Evolutionary conservation across 2,113 vertebrate species (phyloP), one percentile per base, ranked within the genome.

Genomic region (Rhodinocichla rosea): DNA sequence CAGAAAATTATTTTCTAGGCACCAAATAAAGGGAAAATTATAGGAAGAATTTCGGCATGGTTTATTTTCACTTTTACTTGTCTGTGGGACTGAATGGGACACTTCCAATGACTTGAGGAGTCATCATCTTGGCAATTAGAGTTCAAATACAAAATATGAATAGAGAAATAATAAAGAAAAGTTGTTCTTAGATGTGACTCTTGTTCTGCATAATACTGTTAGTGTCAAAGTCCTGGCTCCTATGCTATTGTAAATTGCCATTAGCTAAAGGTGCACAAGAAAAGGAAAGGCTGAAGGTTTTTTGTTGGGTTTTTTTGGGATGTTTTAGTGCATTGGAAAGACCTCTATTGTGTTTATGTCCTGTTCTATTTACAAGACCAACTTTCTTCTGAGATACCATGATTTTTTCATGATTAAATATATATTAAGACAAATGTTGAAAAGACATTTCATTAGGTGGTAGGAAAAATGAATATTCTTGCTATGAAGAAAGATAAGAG

Each of bases 41-140:
- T 40, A 81, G 52, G 14, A 90, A 59, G 35, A 71, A 21, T 75
- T 95, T 78, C 60, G 53, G 1, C 9, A 22, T 80, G 18, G 26
- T 92, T 91, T 94, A 67, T 81, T 95, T 94, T 86, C 26, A 9
- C 33, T 96, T 90, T 94, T 96, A 77, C 92, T 95, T 97, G 33
- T 44, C 78, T 96, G n/a, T 40, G 49, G 26, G 32, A 94, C 37
- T 13, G 37, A 97, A 88, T 59, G 52, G 67, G 33, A 87, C 49
- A 71, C 78, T 97, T 96, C 63, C 80, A 93, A 94, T 59, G 40
- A 68, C n/a, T 53, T 32, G 16, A 94, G 57, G 44, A 81, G 32
- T 79, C 71, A 85, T 89, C 60, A 30, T 82, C 55, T 96, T 96
- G 75, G 55, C 65, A 94, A 94, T 28, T 67, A 30, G 53, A 92